Percentiles rank a stretch among this genome's conserved stretches.
These are phyloP conservation scores for Syngnathus typhle DNA, from an alignment of 2,113 vertebrate species.

Conservation along the genomic window DNA sequence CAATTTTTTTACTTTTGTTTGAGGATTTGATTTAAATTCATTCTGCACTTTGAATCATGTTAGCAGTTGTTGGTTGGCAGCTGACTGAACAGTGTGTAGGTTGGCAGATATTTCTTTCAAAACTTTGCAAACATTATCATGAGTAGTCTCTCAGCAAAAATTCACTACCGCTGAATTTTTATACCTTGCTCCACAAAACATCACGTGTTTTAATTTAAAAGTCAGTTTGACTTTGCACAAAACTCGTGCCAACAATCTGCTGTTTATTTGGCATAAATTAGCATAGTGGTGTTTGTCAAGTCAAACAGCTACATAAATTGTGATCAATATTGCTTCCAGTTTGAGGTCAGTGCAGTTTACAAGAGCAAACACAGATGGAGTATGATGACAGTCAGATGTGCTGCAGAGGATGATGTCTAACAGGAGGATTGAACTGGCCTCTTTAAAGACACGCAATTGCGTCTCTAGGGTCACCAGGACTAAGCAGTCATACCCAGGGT, in stretches of 20 bases:
- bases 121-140: too few relatives aligned
- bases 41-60: too few relatives aligned
- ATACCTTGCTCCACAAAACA: neutral
- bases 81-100: too few relatives aligned
- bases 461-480: slow-evolving; percentile 37
- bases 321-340: slow-evolving; percentile 25
- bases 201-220: slow-evolving; percentile 1
- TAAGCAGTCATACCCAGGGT: slow-evolving; percentile 33
- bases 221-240: slow-evolving; percentile 1
- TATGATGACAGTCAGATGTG: slow-evolving; percentile 16
- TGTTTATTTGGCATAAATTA: slow-evolving; percentile 17
- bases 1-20: too few relatives aligned
- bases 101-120: neutral
- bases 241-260: neutral
- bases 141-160: neutral
- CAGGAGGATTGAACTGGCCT: slow-evolving; percentile 15
- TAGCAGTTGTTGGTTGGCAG: too few relatives aligned
- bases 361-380: slow-evolving; percentile 31
- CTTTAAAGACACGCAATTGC: slow-evolving; percentile 50
- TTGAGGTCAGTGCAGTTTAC: slow-evolving; percentile 35
- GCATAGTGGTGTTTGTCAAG: slow-evolving; percentile 12
- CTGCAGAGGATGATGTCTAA: slow-evolving; percentile 18
- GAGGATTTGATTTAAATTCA: too few relatives aligned
- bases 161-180: neutral
- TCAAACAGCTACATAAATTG: slow-evolving; percentile 9